A percentile compares a stretch with the other conserved stretches of the same genome.
Conservation (phyloP, 2,113 vertebrate genomes). For the Thamnophis sirtalis region DNA sequence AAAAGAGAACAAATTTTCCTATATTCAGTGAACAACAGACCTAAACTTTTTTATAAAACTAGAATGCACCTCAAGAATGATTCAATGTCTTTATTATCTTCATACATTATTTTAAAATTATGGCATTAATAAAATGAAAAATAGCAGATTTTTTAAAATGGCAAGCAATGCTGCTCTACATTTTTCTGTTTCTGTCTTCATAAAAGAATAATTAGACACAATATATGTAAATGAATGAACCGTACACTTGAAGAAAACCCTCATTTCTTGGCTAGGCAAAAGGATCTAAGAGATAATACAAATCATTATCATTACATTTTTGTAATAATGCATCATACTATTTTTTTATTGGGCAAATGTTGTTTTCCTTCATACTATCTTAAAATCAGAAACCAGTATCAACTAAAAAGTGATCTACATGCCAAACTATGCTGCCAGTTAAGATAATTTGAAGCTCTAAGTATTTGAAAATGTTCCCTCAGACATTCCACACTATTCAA, state of each 20-base stretch:
- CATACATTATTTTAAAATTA: background rate
- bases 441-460: background rate
- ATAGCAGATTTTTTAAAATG: background rate
- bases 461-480: conserved; percentile 8
- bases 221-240: background rate
- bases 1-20: background rate
- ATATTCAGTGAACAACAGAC: background rate
- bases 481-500: conserved; percentile 4
- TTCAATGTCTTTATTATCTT: rapidly evolving
- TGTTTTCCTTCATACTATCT: background rate
- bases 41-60: background rate
- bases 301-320: background rate
- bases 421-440: background rate
- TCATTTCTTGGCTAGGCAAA: background rate
- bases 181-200: background rate
- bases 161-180: background rate
- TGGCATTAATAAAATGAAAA: background rate
- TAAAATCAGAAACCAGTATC: conserved; percentile 1
- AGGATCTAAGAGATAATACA: background rate
- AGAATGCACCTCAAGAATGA: background rate
- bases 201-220: background rate
- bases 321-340: no score
- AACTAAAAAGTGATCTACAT: background rate
- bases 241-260: background rate
- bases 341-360: background rate